Conservation (phyloP, 92 coral and sea anemone genomes). For the Hydrozoanthus gracilis region DNA sequence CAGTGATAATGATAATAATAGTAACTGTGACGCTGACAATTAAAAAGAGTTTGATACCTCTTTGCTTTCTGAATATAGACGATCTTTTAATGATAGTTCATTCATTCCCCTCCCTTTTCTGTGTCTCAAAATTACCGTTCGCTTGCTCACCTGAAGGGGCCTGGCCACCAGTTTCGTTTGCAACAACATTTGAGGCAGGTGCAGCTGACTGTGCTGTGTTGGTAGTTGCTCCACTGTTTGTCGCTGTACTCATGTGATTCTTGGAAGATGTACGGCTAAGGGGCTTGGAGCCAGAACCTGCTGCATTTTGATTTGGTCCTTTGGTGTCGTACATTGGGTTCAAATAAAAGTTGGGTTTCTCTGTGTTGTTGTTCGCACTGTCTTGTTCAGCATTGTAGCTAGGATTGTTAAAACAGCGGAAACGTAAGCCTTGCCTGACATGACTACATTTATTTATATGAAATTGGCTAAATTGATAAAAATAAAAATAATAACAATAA, state of each 20-base stretch:
- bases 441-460: too few species aligned
- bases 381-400: constrained; percentile 29
- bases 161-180: constrained; percentile 12
- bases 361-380: constrained; percentile 12
- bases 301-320: constrained; percentile 13
- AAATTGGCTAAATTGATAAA: too few species aligned
- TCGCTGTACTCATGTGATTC: constrained; percentile 15
- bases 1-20: too few species aligned
- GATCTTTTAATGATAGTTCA: too few species aligned
- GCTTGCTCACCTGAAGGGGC: constrained; percentile 10
- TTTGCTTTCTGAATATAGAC: too few species aligned
- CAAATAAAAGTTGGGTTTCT: constrained; percentile 31
- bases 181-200: background rate
- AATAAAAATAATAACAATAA: background rate
- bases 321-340: constrained; percentile 49
- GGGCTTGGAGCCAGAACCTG: constrained; percentile 22
- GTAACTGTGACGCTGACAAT: too few species aligned
- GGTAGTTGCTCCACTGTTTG: background rate
- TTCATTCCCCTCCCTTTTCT: too few species aligned
- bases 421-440: background rate
- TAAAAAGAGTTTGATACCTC: too few species aligned
- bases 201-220: constrained; percentile 4
- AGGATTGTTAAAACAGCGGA: background rate
- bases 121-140: background rate
- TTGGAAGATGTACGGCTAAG: constrained; percentile 37